Percentiles rank a stretch among this genome's conserved stretches.
phyloP scores from a whole-genome alignment of 2,888 invertebrate species.

The Holacanthella duospinosa region DNA sequence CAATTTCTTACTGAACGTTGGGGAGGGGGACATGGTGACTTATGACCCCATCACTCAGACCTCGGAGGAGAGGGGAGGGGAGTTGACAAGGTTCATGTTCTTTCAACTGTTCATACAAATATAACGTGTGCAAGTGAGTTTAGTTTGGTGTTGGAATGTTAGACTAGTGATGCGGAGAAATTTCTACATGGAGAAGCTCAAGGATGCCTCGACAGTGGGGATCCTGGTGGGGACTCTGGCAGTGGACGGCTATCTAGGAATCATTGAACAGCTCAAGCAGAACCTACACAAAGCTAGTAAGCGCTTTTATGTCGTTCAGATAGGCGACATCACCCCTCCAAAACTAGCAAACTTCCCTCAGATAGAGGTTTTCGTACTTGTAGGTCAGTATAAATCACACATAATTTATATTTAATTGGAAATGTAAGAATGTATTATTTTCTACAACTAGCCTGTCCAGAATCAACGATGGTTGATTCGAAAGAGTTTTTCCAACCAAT shows the following conservation, averaged over 20 bases:
- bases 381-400: too few relatives aligned
- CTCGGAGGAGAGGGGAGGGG: slow-evolving; percentile 35
- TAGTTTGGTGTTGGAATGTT: too few relatives aligned
- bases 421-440: too few relatives aligned
- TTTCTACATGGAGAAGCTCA: slow-evolving; percentile 78
- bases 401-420: too few relatives aligned
- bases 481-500: slow-evolving; percentile 72
- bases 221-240: slow-evolving; percentile 81
- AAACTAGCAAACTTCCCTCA: slow-evolving; percentile 92
- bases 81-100: slow-evolving; percentile 48
- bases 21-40: slow-evolving; percentile 40
- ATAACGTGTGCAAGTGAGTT: too few relatives aligned
- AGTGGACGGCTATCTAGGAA: slow-evolving; percentile 65
- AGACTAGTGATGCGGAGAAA: slow-evolving; percentile 72
- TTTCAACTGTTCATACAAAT: too few relatives aligned
- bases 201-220: slow-evolving; percentile 76
- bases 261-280: slow-evolving; percentile 61
- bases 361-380: slow-evolving; percentile 67
- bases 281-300: slow-evolving; percentile 65
- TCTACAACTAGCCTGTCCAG: slow-evolving; percentile 82
- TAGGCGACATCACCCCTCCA: slow-evolving; percentile 87
- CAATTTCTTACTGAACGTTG: slow-evolving; percentile 47
- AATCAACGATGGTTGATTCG: slow-evolving; percentile 65
- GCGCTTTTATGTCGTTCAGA: slow-evolving; percentile 79
- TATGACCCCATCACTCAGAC: slow-evolving; percentile 40